Percentiles rank a stretch among this genome's conserved stretches.
phyloP scores from a whole-genome alignment of 1,140 invertebrate species.

The Apis laboriosa region DNA sequence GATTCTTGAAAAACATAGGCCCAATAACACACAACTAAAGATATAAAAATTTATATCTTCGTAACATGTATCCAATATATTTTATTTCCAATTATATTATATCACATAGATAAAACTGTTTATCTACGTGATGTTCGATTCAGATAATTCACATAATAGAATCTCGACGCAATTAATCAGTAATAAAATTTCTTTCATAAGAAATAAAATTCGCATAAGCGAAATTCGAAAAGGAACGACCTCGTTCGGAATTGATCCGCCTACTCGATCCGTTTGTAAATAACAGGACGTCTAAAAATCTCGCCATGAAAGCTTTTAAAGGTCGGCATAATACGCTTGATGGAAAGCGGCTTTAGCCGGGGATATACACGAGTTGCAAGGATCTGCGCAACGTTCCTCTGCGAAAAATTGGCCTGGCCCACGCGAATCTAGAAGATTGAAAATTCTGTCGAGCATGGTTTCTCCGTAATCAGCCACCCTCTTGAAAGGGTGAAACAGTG shows the following conservation, averaged over 20 bases:
- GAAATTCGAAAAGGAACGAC: neutral
- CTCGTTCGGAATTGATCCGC: neutral
- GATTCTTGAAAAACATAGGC: no score
- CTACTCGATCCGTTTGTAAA: neutral
- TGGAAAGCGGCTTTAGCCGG: neutral
- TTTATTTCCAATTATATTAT: no score
- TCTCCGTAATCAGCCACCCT: slow-evolving; percentile 4
- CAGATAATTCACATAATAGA: no score
- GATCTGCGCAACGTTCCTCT: neutral
- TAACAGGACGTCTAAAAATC: neutral
- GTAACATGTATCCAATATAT: no score
- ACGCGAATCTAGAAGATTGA: neutral
- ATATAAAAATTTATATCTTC: no score
- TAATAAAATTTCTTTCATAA: no score
- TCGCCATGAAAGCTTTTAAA: neutral
- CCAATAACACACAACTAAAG: no score
- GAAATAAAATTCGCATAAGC: no score
- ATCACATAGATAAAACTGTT: no score
- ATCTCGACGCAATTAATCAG: no score
- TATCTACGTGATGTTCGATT: no score
- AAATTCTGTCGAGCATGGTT: slow-evolving; percentile 12
- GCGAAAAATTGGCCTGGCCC: neutral
- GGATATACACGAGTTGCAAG: no score
- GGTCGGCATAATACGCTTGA: neutral
- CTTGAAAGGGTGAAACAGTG: slow-evolving; percentile 4